These are phyloP conservation scores for Netelia inedita DNA, from an alignment of 2,888 invertebrate genomes.

Conservation along the genomic window DNA sequence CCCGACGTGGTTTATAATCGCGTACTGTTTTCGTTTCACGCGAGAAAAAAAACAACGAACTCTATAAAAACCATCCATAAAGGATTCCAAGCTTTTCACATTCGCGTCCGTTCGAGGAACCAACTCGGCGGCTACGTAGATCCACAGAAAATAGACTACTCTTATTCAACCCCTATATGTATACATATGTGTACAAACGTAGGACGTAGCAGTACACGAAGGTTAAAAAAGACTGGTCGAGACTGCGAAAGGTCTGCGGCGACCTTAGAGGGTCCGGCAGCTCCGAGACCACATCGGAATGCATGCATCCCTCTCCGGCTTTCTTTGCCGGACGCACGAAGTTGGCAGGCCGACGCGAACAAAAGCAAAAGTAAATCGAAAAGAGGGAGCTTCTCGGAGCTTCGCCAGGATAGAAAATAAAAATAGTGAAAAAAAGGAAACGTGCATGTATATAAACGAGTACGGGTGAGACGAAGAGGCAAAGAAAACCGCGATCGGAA, in stretches of 20 bases:
- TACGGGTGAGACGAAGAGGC: constrained; percentile 40
- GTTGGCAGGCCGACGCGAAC: constrained; percentile 47
- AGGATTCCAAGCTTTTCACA: constrained; percentile 46
- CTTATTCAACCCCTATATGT: constrained; percentile 17
- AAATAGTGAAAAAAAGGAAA: constrained; percentile 29
- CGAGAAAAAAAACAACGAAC: not conserved
- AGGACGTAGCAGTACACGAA: not conserved
- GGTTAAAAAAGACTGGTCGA: constrained; percentile 37
- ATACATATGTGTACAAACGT: not conserved
- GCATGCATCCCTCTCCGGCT: constrained; percentile 74
- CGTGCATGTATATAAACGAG: constrained; percentile 37
- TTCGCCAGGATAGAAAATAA: constrained; percentile 48
- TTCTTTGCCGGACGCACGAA: constrained; percentile 69
- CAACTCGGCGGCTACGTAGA: not conserved
- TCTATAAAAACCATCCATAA: constrained; percentile 8
- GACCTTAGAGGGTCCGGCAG: constrained; percentile 44
- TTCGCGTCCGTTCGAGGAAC: constrained; percentile 21
- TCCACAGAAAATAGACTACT: constrained; percentile 27
- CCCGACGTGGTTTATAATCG: not conserved
- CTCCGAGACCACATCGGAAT: constrained; percentile 73
- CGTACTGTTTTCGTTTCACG: not conserved
- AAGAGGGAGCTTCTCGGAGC: constrained; percentile 46
- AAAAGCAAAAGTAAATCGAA: constrained; percentile 62
- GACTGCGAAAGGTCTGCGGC: constrained; percentile 56
- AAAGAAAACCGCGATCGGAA: constrained; percentile 78